Evolutionary conservation across 2,797 vertebrate genomes (phyloP), one percentile per base, ranked within the genome.

Genomic region (Acipenser oxyrinchus): DNA sequence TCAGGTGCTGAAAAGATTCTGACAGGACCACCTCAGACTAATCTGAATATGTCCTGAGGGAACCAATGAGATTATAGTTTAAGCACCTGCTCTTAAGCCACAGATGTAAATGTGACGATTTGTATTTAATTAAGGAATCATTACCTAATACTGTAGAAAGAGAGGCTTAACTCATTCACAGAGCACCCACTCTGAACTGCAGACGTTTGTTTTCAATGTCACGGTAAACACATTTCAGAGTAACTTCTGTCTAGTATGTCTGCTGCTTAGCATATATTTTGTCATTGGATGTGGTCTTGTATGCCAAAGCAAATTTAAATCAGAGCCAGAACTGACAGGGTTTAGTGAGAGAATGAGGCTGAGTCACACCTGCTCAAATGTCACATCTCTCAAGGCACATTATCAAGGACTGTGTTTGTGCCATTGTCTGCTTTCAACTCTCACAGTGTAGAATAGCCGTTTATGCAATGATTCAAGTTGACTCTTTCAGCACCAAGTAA

Each of bases 21-120:
- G 80, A 62, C 59, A 66, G 48, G 83, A 87, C 82, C 84, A 85
- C 81, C 77, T 84, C 79, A 85, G 87, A 84, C 87, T 88, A 89
- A 89, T 85, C 85, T 81, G 70, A 61, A 69, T 48, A 66, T 51
- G 74, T 78, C 86, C 83, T 82, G 73, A 82, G 76, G 84, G 79
- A 76, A 73, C 79, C 75, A 76, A 63, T 51, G 72, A 75, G 85
- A 89, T 89, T 88, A 87, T 65, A 66, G 8, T 50, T 50, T 68
- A 74, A 75, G 73, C 84, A 89, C 80, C 82, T 85, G 84, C 73
- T 66, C 66, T 74, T 74, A 76, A 79, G 80, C 78, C 84, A 82
- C 80, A 75, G 71, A 52, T 69, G 81, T 70, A 67, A 73, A 71
- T 78, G 71, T 77, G 73, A 75, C 66, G 68, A 71, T 52, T 69